Evolutionary conservation across 2,113 vertebrate species (phyloP), one percentile per base, ranked within the genome.

Genomic region (Arvicanthis niloticus): DNA sequence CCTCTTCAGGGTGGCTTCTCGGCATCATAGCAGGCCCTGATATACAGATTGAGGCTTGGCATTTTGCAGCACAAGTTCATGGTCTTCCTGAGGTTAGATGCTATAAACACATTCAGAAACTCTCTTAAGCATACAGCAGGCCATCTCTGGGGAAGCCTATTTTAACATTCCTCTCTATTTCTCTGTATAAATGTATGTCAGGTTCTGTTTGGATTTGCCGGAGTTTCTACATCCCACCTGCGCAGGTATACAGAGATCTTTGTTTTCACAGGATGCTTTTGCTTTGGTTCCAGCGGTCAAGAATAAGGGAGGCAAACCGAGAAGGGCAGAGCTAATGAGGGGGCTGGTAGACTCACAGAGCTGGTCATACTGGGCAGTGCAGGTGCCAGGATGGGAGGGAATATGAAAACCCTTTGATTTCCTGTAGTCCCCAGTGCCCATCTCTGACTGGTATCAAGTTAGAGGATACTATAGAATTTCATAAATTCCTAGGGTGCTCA

Each of bases 301-400:
- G 58, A n/a, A 22, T 3, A n/a, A 12, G 51, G 15, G 51, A 58
- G 51, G 34, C 29, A 5, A 0, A 0, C 5, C 48, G 67, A 82
- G 34, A 40, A 89, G n/a, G 5, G 7, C 1, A 17, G 48, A 76
- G n/a, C 6, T 75, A 34, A 58, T 3, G 29, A 48, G 56, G 26
- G 70, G 68, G 15, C 17, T 42, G 37, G 48, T 1, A 37, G 13
- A 29, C 2, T 16, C 5, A 17, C 3, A 7, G 45, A 82, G 31
- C 0, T 6, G 40, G 51, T n/a, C 16, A 13, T 51, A 45, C 29
- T 3, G 31, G 42, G 72, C 37, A 1, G 60, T 7, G 2, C 40
- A 17, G 24, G 37, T 7, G 45, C 76, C 15, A 4, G 19, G 45
- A 29, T 2, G 0, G 0, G 2, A 80, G 5, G 9, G 1, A 21